Evolutionary conservation across 1,140 invertebrate species (phyloP), one percentile per base, ranked within the genome.

Genomic region (Phortica variegata): DNA sequence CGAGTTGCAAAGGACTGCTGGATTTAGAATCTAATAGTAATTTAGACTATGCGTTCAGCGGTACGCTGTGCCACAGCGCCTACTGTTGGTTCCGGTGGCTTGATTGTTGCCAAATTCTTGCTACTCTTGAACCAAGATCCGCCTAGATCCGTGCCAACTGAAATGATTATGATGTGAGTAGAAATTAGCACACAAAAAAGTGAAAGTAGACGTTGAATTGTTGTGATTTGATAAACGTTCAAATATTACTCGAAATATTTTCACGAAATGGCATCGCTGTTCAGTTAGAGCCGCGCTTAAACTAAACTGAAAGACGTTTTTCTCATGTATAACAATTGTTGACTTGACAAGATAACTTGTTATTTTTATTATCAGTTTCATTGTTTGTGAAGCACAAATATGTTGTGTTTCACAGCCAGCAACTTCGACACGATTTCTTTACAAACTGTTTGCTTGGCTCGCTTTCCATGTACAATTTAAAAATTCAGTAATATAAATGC

Each of bases 111-210:
- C 45, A n/a, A 13, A 20, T 21, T 42, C 29, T 38, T 31, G 3
- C 19, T 26, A 8, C 26, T 45, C 29, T 68, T 43, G 41, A 68
- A 29, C 63, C 63, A 68, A 50, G 63, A 49, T 47, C 57, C 58
- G 42, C 65, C 65, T 60, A 68, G 39, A 38, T 57, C 63, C 7
- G 63, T 68, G 54, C 63, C 63, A 68, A 68, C 63, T 68, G 63
- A 31, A 68, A 68, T 53, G 49, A 65, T 34, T 50, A 49, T 52
- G 39, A 44, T 47, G 34, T 39, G 23, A 43, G 26, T 26, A 43
- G 48, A 47, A 56, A 58, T n/a, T n/a, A n/a, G n/a, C n/a, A n/a
- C n/a, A n/a, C n/a, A n/a, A n/a, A n/a, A n/a, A n/a, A n/a, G n/a
- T n/a, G n/a, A n/a, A n/a, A n/a, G n/a, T n/a, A n/a, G n/a, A n/a